Conservation (phyloP, 2,113 vertebrate species). For the Burhinus bistriatus region DNA sequence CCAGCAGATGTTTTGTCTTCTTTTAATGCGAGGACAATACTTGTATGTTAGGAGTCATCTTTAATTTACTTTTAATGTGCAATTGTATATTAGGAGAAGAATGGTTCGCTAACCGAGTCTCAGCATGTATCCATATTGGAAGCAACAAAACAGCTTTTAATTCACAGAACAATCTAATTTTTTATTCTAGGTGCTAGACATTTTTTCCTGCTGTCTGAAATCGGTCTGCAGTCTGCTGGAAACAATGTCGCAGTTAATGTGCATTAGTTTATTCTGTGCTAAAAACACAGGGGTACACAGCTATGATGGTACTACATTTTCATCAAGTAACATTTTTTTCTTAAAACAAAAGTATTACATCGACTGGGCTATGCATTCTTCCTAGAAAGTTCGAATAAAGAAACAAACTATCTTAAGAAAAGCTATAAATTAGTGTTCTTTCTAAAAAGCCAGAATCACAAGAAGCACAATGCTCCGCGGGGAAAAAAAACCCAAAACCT, state of each 20-base stretch:
- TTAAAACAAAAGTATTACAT: background rate
- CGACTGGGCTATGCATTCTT: background rate
- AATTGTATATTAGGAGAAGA: constrained; percentile 5
- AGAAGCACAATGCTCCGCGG: background rate
- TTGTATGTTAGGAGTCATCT: background rate
- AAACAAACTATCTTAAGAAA: background rate
- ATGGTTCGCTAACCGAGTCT: constrained; percentile 6
- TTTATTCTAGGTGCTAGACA: constrained; percentile 9
- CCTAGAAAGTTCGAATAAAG: background rate
- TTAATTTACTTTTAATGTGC: constrained; percentile 31
- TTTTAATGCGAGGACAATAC: background rate
- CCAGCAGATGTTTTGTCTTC: background rate
- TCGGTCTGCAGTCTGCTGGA: background rate
- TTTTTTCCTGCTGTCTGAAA: constrained; percentile 19
- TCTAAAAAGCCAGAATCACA: background rate
- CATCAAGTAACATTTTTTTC: background rate
- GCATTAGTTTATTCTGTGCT: background rate
- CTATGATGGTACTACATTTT: background rate
- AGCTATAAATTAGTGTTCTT: background rate
- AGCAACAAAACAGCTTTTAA: constrained; percentile 43
- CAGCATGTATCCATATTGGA: constrained; percentile 24
- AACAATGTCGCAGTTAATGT: constrained; percentile 16
- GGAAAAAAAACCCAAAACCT: background rate
- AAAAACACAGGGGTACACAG: background rate
- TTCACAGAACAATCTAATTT: constrained; percentile 31